Percentiles rank a stretch among this genome's conserved stretches.
phyloP scores from a whole-genome alignment of 2,888 invertebrate genomes.

The Meteorus colon region DNA sequence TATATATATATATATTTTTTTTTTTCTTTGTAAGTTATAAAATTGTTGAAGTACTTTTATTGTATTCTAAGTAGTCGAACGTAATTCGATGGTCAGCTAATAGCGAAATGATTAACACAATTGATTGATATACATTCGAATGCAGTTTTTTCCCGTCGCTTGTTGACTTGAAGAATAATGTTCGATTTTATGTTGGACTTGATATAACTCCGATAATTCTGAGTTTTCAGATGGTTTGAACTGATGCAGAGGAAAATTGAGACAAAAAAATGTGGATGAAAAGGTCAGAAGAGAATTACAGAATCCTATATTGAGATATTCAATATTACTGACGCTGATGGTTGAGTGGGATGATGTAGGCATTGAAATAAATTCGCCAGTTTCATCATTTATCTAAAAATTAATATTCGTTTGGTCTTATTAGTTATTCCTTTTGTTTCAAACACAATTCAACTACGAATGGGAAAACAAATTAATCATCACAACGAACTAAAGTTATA shows the following conservation, averaged over 20 bases:
- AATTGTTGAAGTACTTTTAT: constrained; percentile 32
- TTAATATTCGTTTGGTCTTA: neutral
- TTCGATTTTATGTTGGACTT: constrained; percentile 29
- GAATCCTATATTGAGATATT: neutral
- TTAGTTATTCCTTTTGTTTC: neutral
- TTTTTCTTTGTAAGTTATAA: constrained; percentile 22
- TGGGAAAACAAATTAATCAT: neutral
- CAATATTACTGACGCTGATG: neutral
- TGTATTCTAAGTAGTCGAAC: constrained; percentile 5
- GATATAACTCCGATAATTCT: constrained; percentile 57
- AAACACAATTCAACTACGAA: neutral
- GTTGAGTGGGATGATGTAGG: neutral
- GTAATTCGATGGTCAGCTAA: neutral
- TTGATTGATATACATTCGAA: neutral
- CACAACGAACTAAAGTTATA: neutral
- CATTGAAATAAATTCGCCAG: neutral
- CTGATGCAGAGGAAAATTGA: neutral
- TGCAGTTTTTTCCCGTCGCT: neutral
- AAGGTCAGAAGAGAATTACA: neutral
- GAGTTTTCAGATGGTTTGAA: constrained; percentile 61
- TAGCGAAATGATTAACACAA: neutral
- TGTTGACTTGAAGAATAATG: constrained; percentile 19
- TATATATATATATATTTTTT: too few species aligned
- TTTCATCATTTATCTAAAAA: neutral
- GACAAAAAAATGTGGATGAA: neutral